Evolutionary conservation across 2,113 vertebrate species (phyloP).

Genomic region (Istiophorus platypterus): DNA sequence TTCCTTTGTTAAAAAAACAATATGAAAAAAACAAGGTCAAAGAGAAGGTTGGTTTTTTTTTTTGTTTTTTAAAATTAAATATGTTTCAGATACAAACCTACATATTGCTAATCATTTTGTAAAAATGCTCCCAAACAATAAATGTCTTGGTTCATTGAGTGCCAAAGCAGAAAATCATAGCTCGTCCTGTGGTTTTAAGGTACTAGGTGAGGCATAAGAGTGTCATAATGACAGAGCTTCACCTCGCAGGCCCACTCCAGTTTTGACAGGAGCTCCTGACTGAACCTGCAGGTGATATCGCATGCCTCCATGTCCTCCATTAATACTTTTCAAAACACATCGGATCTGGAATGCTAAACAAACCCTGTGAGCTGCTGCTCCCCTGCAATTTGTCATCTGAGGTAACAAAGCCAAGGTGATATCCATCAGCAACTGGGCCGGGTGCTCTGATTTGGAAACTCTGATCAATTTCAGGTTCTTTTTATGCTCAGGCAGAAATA

Average conservation of each 20-base stretch:
- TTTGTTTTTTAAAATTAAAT: neutral
- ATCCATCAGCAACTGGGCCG: constrained; percentile 62
- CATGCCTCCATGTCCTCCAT: constrained; percentile 69
- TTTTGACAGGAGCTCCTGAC: constrained; percentile 60
- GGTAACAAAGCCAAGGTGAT: constrained; percentile 67
- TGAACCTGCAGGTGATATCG: constrained; percentile 74
- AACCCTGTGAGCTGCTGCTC: constrained; percentile 57
- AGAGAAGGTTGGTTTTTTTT: neutral
- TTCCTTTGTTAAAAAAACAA: neutral
- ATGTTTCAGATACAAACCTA: neutral
- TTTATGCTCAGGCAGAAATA: constrained; percentile 2
- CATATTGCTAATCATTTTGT: constrained; percentile 49
- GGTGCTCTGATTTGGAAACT: constrained; percentile 17
- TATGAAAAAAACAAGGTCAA: neutral
- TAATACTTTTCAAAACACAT: constrained; percentile 79
- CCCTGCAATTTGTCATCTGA: constrained; percentile 68
- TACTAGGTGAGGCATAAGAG: constrained; percentile 34
- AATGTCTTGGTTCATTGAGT: constrained; percentile 42
- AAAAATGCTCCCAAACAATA: neutral
- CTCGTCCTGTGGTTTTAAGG: constrained; percentile 29
- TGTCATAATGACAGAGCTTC: constrained; percentile 55
- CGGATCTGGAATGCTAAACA: constrained; percentile 81
- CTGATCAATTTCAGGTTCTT: constrained; percentile 39
- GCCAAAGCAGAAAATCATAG: constrained; percentile 36
- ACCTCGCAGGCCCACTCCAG: constrained; percentile 27